A percentile compares a stretch with the other conserved stretches of the same genome.
Conservation (phyloP, 2,797 vertebrate genomes). For the Phoxinus dragarum region DNA sequence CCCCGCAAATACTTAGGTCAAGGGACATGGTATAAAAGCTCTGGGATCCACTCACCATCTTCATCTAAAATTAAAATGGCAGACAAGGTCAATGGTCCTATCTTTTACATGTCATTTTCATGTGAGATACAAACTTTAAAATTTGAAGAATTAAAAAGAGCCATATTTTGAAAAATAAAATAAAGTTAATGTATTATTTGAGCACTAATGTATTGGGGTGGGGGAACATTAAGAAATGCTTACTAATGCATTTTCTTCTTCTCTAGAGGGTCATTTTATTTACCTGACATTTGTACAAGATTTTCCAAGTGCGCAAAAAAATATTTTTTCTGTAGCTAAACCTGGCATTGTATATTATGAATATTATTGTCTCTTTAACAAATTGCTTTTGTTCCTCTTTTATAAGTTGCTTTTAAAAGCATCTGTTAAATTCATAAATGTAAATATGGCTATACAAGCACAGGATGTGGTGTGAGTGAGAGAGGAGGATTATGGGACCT, state of each 20-base stretch:
- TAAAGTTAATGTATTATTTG: background rate
- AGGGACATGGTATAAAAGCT: background rate
- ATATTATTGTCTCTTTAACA: background rate
- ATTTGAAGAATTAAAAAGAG: too few relatives aligned
- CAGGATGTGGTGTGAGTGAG: conserved; percentile 2
- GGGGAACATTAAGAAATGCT: background rate
- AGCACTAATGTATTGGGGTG: too few relatives aligned
- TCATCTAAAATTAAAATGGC: background rate
- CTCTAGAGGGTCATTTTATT: background rate
- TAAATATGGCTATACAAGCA: background rate
- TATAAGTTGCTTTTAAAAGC: background rate
- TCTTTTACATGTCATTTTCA: background rate
- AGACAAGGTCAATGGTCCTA: background rate
- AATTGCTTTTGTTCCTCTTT: too few relatives aligned
- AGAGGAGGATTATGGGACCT: conserved; percentile 71
- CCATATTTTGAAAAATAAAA: background rate
- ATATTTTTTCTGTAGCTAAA: background rate
- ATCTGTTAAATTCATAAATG: background rate
- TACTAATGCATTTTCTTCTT: background rate
- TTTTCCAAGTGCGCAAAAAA: background rate
- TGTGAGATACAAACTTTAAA: background rate
- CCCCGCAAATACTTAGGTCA: conserved; percentile 4
- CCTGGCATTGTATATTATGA: too few relatives aligned
- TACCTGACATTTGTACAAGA: background rate
- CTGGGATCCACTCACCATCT: background rate